A percentile compares a stretch with the other conserved stretches of the same genome.
Conservation (phyloP, 2,113 vertebrate species). For the Gila orcuttii region DNA sequence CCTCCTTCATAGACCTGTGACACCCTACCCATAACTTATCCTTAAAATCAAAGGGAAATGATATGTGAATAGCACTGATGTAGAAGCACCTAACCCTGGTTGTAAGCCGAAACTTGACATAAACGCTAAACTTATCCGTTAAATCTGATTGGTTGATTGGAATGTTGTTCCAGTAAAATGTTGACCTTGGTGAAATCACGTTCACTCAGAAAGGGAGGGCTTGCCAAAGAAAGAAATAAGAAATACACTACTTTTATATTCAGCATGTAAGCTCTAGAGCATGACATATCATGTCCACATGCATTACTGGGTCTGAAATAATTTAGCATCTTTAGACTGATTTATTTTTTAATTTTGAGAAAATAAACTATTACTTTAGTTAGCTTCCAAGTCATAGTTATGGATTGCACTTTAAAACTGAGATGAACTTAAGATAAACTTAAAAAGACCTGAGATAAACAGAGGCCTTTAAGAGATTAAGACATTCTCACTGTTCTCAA, state of each 20-base stretch:
- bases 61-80: too few relatives aligned
- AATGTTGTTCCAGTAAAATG: too few relatives aligned
- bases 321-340: not conserved
- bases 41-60: too few relatives aligned
- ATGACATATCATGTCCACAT: not conserved
- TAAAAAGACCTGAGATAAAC: slow-evolving; percentile 13
- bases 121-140: too few relatives aligned
- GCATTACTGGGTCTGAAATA: not conserved
- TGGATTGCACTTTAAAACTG: not conserved
- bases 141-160: too few relatives aligned
- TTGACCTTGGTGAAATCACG: not conserved
- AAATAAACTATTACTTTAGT: not conserved
- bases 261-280: not conserved
- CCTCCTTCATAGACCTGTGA: too few relatives aligned
- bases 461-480: slow-evolving; percentile 3
- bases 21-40: too few relatives aligned
- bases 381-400: not conserved
- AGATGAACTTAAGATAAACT: slow-evolving; percentile 13
- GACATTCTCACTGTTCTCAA: not conserved
- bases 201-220: not conserved
- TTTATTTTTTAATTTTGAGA: too few relatives aligned
- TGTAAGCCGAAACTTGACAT: too few relatives aligned
- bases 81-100: too few relatives aligned
- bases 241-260: not conserved
- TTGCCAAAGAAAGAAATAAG: not conserved